phyloP scores from a whole-genome alignment of 2,113 vertebrate genomes.

The Blennius ocellaris region DNA sequence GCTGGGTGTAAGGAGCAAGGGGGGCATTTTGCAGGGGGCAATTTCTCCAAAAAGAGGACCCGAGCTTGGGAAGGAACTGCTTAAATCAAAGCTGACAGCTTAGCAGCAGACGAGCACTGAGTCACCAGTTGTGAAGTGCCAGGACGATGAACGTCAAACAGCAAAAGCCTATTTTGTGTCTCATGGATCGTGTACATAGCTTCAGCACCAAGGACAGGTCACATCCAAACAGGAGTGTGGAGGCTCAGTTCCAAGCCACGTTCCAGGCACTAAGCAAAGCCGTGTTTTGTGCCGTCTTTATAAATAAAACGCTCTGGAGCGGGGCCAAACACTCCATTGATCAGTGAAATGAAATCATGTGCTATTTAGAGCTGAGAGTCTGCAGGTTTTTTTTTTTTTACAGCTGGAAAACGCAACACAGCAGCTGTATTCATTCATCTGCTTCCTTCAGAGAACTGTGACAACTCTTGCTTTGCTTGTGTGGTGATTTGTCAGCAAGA shows the following conservation, averaged over 20 bases:
- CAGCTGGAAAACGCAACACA: neutral
- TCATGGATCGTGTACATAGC: slow-evolving; percentile 2
- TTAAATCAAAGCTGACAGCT: slow-evolving; percentile 59
- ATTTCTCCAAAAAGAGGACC: slow-evolving; percentile 27
- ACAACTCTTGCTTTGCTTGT: neutral
- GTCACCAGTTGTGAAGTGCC: slow-evolving; percentile 36
- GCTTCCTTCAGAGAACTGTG: neutral
- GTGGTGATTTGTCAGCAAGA: neutral
- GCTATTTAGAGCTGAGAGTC: slow-evolving; percentile 26
- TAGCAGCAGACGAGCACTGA: slow-evolving; percentile 47
- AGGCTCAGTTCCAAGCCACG: neutral
- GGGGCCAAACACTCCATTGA: slow-evolving; percentile 24
- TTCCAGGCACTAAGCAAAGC: neutral
- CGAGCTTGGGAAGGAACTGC: slow-evolving; percentile 29
- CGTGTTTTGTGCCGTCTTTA: neutral
- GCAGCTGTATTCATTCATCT: slow-evolving; percentile 23
- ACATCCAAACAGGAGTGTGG: slow-evolving; percentile 1
- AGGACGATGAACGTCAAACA: slow-evolving; percentile 34
- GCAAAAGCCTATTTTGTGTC: slow-evolving; percentile 33
- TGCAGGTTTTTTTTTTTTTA: slow-evolving; percentile 22
- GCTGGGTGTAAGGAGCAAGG: slow-evolving; percentile 28
- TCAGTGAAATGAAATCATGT: slow-evolving; percentile 30
- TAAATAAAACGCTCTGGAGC: slow-evolving; percentile 5
- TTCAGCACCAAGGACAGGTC: slow-evolving; percentile 68
- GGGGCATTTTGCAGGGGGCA: slow-evolving; percentile 46